Evolutionary conservation across 2,888 invertebrate genomes (phyloP), one percentile per base, ranked within the genome.

Genomic region (Masnerella sp.): DNA sequence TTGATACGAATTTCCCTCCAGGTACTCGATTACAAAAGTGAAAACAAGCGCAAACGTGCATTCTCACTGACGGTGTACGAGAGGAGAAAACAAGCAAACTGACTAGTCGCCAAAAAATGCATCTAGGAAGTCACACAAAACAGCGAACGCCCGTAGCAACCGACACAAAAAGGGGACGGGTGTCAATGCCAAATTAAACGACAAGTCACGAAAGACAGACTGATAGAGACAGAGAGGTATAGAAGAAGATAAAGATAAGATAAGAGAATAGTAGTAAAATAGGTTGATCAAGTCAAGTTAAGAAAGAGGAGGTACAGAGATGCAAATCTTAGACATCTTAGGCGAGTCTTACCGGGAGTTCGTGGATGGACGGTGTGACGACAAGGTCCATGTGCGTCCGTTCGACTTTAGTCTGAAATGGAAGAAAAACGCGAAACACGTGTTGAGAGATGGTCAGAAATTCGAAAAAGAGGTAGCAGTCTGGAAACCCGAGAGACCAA

Each of bases 301-400:
- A 30, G 51, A 61, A 25, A 14, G 15, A 18, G 42, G 43, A 47
- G 30, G 14, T 59, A 71, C 17, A 67, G 40, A 62, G 12, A 68
- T 64, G 54, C 64, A 45, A 45, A 34, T 52, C 34, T 38, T 17
- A 28, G 11, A 7, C 7, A n/a, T 62, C 15, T 22, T 34, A 43
- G 43, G 32, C 32, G 32, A 54, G 15, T 83, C 87, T 86, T 81
- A 87, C 87, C 84, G 85, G 85, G 79, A 85, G 83, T 77, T 86
- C 87, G 76, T 87, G 86, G 56, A 86, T 80, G 51, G 85, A 86
- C 20, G 86, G 85, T 12, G 86, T 84, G 18, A 86, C 85, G 76
- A 85, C 82, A 38, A 87, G 79, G 67, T 87, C 86, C 76, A 87
- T 86, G 61, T 87, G 85, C 15, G 83, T 83, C 36, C 84, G 80